Conservation (phyloP, 1,140 invertebrate species). For the Drosophila ogumai region DNA sequence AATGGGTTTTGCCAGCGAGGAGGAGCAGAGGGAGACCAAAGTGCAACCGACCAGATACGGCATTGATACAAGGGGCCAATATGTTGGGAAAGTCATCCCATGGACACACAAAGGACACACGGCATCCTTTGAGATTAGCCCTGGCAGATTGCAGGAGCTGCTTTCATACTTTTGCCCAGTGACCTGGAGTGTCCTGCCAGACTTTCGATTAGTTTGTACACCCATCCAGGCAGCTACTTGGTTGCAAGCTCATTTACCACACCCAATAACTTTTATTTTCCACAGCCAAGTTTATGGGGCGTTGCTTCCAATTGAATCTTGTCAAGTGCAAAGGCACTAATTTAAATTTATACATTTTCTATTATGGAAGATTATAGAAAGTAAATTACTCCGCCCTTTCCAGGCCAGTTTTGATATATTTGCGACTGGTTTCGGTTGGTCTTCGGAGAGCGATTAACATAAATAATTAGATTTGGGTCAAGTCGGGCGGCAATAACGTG, state of each 20-base stretch:
- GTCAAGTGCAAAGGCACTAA: constrained; percentile 29
- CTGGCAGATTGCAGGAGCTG: constrained; percentile 25
- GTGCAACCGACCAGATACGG: constrained; percentile 28
- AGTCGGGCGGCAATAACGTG: constrained; percentile 53
- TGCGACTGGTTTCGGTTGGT: constrained; percentile 6
- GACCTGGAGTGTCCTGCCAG: constrained; percentile 49
- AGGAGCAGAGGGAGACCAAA: not conserved
- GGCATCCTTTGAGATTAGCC: constrained; percentile 75
- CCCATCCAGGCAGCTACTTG: constrained; percentile 9
- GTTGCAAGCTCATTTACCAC: constrained; percentile 21
- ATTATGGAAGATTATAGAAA: not conserved
- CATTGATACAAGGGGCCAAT: constrained; percentile 58
- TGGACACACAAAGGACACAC: constrained; percentile 7
- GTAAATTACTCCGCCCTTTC: not conserved
- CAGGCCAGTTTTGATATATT: constrained; percentile 64
- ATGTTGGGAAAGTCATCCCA: constrained; percentile 1
- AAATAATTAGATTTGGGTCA: constrained; percentile 76
- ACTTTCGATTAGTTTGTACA: constrained; percentile 69
- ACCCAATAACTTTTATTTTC: constrained; percentile 20
- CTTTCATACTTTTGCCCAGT: constrained; percentile 54
- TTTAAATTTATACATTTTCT: constrained; percentile 6
- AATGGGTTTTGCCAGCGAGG: constrained; percentile 26
- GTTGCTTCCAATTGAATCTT: constrained; percentile 22
- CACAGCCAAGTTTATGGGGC: not conserved
- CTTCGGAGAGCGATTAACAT: constrained; percentile 79